Evolutionary conservation across 2,113 vertebrate species (phyloP).

Genomic region (Grammomys surdaster): DNA sequence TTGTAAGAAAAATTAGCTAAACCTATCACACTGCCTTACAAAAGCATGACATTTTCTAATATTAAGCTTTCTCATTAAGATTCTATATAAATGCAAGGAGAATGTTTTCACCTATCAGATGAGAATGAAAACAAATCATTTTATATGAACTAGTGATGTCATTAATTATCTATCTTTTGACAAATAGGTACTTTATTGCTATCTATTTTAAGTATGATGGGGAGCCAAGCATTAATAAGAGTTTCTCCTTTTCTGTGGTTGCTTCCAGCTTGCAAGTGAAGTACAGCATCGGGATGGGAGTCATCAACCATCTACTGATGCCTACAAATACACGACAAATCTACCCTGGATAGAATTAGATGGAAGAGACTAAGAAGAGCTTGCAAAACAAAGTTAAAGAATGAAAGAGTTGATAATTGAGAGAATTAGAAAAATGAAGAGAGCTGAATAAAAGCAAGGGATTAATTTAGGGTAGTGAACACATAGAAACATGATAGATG

Average conservation of each 20-base stretch:
- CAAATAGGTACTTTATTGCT: neutral
- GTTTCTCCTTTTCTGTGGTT: neutral
- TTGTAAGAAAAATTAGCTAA: neutral
- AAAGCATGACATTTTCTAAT: conserved; percentile 5
- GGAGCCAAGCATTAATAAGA: neutral
- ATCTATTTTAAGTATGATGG: neutral
- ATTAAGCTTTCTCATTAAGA: neutral
- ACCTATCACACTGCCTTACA: neutral
- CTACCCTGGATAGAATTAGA: neutral
- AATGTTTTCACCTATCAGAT: neutral
- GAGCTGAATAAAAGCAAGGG: neutral
- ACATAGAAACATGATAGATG: neutral
- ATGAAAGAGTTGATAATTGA: neutral
- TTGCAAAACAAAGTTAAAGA: conserved; percentile 4
- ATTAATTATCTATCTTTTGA: conserved; percentile 2
- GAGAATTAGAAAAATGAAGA: neutral
- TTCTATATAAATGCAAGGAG: neutral
- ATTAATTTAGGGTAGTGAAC: neutral
- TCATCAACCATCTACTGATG: neutral
- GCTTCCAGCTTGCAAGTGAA: neutral
- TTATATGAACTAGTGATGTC: neutral
- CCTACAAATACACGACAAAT: neutral
- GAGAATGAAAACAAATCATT: neutral
- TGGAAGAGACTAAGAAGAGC: neutral
- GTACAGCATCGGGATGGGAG: neutral